These are phyloP conservation scores for Penaeus chinensis DNA, from an alignment of 1,140 invertebrate species.

Conservation along the genomic window DNA sequence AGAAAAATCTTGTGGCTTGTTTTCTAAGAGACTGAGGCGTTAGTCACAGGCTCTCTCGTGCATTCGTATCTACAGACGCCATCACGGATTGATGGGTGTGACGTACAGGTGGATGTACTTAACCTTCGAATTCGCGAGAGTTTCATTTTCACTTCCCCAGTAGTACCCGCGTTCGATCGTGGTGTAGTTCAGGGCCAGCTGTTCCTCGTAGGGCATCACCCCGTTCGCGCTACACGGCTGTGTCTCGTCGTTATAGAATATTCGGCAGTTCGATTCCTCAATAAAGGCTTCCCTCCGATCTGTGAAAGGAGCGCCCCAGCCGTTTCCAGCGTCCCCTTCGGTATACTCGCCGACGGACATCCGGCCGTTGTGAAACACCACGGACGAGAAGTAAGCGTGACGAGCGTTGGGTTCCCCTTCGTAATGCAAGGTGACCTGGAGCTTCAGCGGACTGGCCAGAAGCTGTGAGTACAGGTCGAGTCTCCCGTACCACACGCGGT, in stretches of 20 bases:
- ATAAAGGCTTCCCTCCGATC: neutral
- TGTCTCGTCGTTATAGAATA: neutral
- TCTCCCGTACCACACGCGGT: neutral
- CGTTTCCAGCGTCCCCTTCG: neutral
- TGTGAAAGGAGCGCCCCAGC: neutral
- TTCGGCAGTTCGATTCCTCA: neutral
- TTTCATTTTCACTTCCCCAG: neutral
- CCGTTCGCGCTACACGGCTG: neutral
- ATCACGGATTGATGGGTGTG: too few species aligned
- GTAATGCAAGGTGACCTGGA: neutral
- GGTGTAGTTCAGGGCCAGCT: constrained; percentile 8
- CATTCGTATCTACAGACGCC: too few species aligned
- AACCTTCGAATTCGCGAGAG: too few species aligned
- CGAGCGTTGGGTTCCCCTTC: too few species aligned
- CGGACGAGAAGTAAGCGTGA: neutral
- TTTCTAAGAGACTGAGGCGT: too few species aligned
- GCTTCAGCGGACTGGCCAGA: neutral
- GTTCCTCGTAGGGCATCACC: constrained; percentile 4
- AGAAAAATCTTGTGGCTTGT: too few species aligned
- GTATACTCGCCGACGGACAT: neutral
- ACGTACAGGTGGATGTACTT: too few species aligned
- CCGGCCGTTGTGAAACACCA: neutral
- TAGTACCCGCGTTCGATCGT: neutral
- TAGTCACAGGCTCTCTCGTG: too few species aligned
- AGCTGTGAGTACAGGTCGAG: neutral